Conservation (phyloP, 2,113 vertebrate genomes). For the Scopus umbretta region DNA sequence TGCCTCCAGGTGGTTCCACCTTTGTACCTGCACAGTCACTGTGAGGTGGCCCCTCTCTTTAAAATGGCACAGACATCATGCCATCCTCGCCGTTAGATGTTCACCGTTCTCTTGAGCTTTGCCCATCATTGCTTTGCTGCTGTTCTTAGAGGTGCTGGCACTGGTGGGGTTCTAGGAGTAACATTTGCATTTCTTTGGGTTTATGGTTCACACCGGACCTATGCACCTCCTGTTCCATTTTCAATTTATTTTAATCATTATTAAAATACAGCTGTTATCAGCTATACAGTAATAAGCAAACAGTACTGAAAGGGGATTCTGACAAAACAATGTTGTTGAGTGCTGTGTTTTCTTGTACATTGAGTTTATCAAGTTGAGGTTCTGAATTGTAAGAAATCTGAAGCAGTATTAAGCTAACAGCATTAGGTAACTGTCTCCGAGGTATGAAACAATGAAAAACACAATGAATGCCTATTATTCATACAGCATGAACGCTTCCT, state of each 20-base stretch:
- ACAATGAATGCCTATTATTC: constrained; percentile 36
- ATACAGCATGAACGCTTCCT: constrained; percentile 17
- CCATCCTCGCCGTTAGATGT: not conserved
- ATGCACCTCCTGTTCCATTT: not conserved
- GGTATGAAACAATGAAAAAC: constrained; percentile 42
- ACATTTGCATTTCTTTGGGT: not conserved
- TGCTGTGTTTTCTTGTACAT: not conserved
- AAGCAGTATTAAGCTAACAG: not conserved
- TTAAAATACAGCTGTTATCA: not conserved
- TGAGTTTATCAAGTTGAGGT: not conserved
- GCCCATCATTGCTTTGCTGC: accelerated
- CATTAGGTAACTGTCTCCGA: not conserved
- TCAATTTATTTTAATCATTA: not conserved
- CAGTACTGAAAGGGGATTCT: not conserved
- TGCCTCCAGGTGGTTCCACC: not conserved
- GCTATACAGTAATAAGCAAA: not conserved
- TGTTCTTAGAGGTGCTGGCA: not conserved
- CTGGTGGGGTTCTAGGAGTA: not conserved
- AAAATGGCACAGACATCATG: accelerated
- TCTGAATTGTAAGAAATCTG: not conserved
- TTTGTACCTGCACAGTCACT: accelerated
- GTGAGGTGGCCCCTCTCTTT: not conserved
- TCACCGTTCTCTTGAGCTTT: accelerated
- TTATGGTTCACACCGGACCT: not conserved
- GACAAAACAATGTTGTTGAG: not conserved